Conservation (phyloP, 2,888 invertebrate genomes). For the Atherix ibis region DNA sequence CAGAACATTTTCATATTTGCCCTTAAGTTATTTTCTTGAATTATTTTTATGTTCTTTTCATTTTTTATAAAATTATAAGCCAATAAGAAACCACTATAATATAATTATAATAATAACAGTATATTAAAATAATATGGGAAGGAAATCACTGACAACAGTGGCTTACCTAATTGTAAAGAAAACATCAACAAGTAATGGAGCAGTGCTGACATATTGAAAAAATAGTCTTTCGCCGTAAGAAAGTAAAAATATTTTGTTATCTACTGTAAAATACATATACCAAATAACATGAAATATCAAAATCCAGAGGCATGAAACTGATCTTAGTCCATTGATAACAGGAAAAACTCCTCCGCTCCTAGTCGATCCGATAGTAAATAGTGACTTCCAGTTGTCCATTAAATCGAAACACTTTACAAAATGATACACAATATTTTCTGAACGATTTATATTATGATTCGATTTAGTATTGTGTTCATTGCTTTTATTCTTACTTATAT, state of each 20-base stretch:
- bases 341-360: constrained; percentile 22
- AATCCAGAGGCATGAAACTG: constrained; percentile 30
- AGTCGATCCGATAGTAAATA: constrained; percentile 21
- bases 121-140: neutral
- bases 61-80: constrained; percentile 28
- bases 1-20: constrained; percentile 19
- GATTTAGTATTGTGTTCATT: neutral
- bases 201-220: constrained; percentile 30
- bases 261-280: constrained; percentile 32
- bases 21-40: constrained; percentile 18
- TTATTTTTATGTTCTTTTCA: constrained; percentile 18
- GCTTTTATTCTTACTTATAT: constrained; percentile 2
- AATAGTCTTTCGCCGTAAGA: constrained; percentile 26
- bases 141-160: neutral
- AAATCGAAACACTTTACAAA: constrained; percentile 28
- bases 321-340: constrained; percentile 29
- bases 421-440: constrained; percentile 6
- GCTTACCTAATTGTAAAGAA: constrained; percentile 29
- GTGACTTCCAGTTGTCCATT: constrained; percentile 19
- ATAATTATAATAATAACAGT: constrained; percentile 1
- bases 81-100: constrained; percentile 27
- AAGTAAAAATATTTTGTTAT: constrained; percentile 28
- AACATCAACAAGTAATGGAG: constrained; percentile 29
- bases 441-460: neutral
- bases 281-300: constrained; percentile 30